Evolutionary conservation across 2,113 vertebrate species (phyloP).

Genomic region (Apteryx mantelli): DNA sequence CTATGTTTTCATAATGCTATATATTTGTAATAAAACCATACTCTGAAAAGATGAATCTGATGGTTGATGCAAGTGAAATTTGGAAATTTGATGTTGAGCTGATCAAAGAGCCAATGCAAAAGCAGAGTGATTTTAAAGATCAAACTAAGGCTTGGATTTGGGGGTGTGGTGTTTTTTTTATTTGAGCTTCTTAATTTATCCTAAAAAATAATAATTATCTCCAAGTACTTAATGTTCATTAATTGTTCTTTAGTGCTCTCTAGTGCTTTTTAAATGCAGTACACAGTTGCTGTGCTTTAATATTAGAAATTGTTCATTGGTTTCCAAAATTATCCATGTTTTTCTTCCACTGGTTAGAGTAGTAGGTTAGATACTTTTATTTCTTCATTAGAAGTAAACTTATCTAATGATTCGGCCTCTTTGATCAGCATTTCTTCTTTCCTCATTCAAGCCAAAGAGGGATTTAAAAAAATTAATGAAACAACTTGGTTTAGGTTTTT

Average conservation of each 20-base stretch:
- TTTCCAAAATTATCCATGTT: neutral
- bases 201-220: neutral
- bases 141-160: neutral
- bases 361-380: neutral
- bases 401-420: neutral
- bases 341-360: neutral
- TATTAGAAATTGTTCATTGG: neutral
- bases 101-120: neutral
- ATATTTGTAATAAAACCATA: neutral
- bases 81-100: neutral
- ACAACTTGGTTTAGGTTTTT: neutral
- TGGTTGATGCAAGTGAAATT: neutral
- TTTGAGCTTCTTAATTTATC: neutral
- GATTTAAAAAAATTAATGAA: neutral
- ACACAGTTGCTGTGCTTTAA: neutral
- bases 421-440: neutral
- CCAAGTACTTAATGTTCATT: neutral
- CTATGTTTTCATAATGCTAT: neutral
- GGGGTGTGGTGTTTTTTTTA: neutral
- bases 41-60: neutral
- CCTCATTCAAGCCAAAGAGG: neutral
- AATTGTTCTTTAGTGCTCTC: slow-evolving; percentile 63
- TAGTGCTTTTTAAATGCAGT: slow-evolving; percentile 55
- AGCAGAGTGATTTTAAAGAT: neutral
- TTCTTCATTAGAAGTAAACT: neutral